Conservation (phyloP, 2,888 invertebrate species). For the Listrodromus nycthemerus region DNA sequence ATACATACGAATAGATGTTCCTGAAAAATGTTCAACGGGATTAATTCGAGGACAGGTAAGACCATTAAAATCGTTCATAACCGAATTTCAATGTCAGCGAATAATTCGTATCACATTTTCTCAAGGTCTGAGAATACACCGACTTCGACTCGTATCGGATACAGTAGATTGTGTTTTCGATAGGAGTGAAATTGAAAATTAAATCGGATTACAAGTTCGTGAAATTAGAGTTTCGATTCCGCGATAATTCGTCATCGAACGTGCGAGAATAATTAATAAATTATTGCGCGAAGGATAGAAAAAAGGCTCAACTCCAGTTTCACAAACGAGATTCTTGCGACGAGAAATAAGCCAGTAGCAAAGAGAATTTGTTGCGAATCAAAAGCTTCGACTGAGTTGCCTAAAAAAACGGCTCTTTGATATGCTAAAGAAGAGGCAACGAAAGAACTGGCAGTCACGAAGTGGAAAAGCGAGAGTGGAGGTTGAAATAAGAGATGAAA, state of each 20-base stretch:
- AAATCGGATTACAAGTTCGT: neutral
- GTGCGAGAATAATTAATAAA: neutral
- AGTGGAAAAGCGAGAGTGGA: conserved; percentile 5
- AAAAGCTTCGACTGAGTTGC: neutral
- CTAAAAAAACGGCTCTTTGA: neutral
- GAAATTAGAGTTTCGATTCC: neutral
- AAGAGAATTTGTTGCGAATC: neutral
- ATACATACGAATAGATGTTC: neutral
- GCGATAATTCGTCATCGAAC: too few relatives aligned
- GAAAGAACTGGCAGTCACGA: neutral
- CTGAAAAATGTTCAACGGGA: conserved; percentile 26
- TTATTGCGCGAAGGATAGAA: neutral
- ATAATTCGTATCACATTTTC: neutral
- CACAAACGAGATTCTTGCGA: neutral
- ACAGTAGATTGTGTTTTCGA: too few relatives aligned
- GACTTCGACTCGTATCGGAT: neutral
- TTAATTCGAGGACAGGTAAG: neutral
- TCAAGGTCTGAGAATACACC: neutral
- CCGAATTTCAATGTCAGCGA: neutral
- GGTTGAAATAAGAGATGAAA: conserved; percentile 1
- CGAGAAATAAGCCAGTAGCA: neutral
- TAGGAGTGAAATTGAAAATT: too few relatives aligned
- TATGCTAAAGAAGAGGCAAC: neutral
- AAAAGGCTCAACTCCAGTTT: neutral
- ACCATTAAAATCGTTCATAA: neutral